A percentile compares a stretch with the other conserved stretches of the same genome.
Conservation (phyloP, 2,113 vertebrate genomes). For the Stigmatopora nigra region DNA sequence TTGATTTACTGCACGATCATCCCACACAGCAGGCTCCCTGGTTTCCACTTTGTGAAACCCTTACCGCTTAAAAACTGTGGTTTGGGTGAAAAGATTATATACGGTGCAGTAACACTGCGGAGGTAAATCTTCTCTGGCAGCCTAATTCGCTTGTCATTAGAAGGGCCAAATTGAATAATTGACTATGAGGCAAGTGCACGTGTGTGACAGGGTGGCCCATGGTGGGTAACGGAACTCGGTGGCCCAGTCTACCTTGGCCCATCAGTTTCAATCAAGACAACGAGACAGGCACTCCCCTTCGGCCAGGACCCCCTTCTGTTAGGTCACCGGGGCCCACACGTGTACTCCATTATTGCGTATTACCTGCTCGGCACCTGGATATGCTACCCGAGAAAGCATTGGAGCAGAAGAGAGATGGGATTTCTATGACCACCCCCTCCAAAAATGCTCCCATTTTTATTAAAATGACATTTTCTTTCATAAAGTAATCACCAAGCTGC, state of each 20-base stretch:
- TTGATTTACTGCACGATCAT: conserved; percentile 14
- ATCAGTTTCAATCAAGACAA: conserved; percentile 71
- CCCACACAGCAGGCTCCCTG: conserved; percentile 21
- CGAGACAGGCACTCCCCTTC: conserved; percentile 55
- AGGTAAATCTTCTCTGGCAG: conserved; percentile 70
- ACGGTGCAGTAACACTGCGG: conserved; percentile 41
- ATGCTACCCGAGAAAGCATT: conserved; percentile 20
- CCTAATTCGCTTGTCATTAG: conserved; percentile 71
- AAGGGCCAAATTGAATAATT: conserved; percentile 73
- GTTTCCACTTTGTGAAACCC: conserved; percentile 30
- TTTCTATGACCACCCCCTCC: conserved; percentile 3
- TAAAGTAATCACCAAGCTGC: conserved; percentile 57
- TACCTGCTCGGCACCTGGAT: conserved; percentile 48
- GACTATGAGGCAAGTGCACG: conserved; percentile 40
- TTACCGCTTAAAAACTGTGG: conserved; percentile 42
- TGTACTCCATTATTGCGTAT: conserved; percentile 64
- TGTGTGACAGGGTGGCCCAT: conserved; percentile 27
- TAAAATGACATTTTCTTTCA: conserved; percentile 44
- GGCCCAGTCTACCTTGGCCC: conserved; percentile 50
- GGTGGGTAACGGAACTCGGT: conserved; percentile 42
- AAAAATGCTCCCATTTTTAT: conserved; percentile 40
- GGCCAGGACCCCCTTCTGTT: conserved; percentile 59
- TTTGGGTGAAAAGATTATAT: conserved; percentile 39
- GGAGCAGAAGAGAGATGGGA: neutral
- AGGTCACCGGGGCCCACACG: conserved; percentile 48